These are phyloP conservation scores for Conus canariensis DNA, from an alignment of 2,888 invertebrate species.

Conservation along the genomic window DNA sequence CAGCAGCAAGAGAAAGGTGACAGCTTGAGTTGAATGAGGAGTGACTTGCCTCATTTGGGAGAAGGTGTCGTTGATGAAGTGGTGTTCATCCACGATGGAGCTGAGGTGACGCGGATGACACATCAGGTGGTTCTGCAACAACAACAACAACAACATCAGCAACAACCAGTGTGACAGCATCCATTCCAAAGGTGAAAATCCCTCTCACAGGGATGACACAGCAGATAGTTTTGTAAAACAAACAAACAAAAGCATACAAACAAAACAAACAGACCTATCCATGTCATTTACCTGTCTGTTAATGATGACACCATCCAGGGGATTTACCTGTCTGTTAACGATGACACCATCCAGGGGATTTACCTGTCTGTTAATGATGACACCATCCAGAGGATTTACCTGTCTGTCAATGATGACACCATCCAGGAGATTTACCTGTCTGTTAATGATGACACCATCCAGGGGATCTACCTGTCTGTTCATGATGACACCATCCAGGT, in stretches of 20 bases:
- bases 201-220: no score
- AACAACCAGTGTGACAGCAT: no score
- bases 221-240: no score
- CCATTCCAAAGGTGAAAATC: no score
- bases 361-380: conserved; percentile 43
- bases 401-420: no score
- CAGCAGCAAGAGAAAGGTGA: no score
- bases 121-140: conserved; percentile 73
- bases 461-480: neutral
- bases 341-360: conserved; percentile 62
- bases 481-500: no score
- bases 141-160: neutral
- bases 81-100: conserved; percentile 77
- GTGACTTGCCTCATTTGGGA: conserved; percentile 73
- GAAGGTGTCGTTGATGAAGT: conserved; percentile 77
- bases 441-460: neutral
- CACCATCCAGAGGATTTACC: no score
- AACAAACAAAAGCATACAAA: no score
- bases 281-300: conserved; percentile 68
- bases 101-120: conserved; percentile 77
- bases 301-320: conserved; percentile 64
- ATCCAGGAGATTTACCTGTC: neutral
- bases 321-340: conserved; percentile 69
- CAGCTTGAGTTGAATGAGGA: no score
- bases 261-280: no score